These are phyloP conservation scores for Halichoerus grypus DNA, from an alignment of 2,113 vertebrate species.

Conservation along the genomic window DNA sequence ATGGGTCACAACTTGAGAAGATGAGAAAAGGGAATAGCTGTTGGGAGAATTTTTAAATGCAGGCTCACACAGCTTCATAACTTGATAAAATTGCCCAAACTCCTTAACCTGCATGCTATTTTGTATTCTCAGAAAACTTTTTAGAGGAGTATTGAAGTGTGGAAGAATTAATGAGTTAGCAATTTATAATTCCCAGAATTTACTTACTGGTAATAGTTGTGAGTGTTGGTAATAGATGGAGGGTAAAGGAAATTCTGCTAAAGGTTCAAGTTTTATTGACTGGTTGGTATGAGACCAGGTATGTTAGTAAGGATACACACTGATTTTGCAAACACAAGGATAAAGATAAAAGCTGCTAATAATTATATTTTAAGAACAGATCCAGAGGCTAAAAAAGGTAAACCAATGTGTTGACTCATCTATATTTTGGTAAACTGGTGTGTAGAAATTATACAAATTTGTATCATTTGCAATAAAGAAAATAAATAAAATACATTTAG, in stretches of 20 bases:
- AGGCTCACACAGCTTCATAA: neutral
- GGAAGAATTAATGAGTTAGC: neutral
- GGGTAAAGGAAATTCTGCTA: neutral
- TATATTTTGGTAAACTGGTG: neutral
- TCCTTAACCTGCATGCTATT: neutral
- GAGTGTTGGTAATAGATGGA: neutral
- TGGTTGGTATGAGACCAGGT: neutral
- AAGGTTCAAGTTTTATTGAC: neutral
- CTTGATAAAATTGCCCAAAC: neutral
- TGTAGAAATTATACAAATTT: neutral
- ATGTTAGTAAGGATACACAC: neutral
- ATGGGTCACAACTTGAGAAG: neutral
- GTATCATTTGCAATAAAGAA: neutral
- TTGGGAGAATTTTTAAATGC: constrained; percentile 29
- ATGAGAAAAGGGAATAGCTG: neutral
- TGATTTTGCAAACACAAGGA: neutral
- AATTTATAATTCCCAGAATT: neutral
- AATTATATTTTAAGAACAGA: neutral
- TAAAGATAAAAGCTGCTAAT: neutral
- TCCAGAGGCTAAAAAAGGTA: neutral
- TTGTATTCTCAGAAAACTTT: neutral
- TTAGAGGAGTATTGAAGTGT: neutral
- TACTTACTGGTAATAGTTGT: neutral
- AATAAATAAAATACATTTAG: neutral
- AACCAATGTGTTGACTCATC: neutral